phyloP scores from a whole-genome alignment of 2,797 vertebrate species.

The Peromyscus attwateri region DNA sequence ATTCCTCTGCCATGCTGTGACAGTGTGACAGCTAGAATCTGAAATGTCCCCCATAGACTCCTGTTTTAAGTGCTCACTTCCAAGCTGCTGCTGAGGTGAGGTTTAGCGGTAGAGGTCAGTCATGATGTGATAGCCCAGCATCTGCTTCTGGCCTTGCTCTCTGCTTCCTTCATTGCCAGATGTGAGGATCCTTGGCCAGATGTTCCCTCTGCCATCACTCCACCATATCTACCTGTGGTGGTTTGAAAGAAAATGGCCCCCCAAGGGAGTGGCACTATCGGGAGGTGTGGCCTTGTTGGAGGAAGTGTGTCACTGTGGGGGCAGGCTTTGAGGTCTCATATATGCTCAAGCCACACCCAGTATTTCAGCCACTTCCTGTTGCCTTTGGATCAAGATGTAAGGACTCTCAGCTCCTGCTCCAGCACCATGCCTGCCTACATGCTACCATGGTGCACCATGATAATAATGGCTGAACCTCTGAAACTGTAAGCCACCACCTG shows the following conservation, averaged over 20 bases:
- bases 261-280: background rate
- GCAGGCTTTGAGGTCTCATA: background rate
- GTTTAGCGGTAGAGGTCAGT: background rate
- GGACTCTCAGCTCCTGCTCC: background rate
- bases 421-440: background rate
- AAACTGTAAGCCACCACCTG: background rate
- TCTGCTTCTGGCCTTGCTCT: background rate
- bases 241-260: background rate
- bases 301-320: background rate
- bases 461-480: background rate
- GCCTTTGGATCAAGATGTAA: background rate
- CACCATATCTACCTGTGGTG: background rate
- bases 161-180: background rate
- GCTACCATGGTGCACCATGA: background rate
- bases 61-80: background rate
- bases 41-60: background rate
- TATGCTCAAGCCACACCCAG: background rate
- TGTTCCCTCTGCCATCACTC: background rate
- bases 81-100: background rate
- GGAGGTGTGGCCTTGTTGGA: background rate
- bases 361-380: background rate
- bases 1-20: background rate
- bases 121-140: background rate
- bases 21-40: background rate
- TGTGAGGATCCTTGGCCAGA: background rate